phyloP scores from a whole-genome alignment of 2,113 vertebrate species.

The Thymallus thymallus region DNA sequence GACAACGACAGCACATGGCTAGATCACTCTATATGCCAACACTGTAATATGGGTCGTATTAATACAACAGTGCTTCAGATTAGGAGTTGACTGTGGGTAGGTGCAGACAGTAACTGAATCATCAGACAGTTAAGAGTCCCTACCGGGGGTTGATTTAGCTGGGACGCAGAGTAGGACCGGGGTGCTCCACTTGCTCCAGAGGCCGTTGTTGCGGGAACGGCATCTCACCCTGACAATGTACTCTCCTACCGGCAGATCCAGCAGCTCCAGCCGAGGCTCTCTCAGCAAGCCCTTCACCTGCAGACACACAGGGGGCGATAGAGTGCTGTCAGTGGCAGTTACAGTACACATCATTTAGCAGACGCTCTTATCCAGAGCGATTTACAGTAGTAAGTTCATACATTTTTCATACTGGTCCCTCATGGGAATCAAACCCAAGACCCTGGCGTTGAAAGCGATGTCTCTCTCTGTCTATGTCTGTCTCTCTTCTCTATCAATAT shows the following conservation, averaged over 20 bases:
- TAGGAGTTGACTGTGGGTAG: not conserved
- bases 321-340: too few relatives aligned
- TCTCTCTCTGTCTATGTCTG: too few relatives aligned
- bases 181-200: slow-evolving; percentile 76
- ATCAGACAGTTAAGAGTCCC: not conserved
- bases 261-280: slow-evolving; percentile 65
- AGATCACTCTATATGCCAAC: not conserved
- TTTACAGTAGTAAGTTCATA: too few relatives aligned
- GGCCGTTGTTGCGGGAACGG: slow-evolving; percentile 62
- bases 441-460: too few relatives aligned
- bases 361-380: too few relatives aligned
- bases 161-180: slow-evolving; percentile 55
- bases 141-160: slow-evolving; percentile 47
- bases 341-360: too few relatives aligned
- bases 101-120: not conserved
- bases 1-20: not conserved
- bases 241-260: slow-evolving; percentile 62
- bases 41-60: not conserved
- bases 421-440: too few relatives aligned
- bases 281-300: slow-evolving; percentile 69
- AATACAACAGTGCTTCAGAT: not conserved
- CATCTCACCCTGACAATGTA: slow-evolving; percentile 70
- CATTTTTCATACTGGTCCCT: too few relatives aligned
- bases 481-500: slow-evolving; percentile 19
- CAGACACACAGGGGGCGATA: slow-evolving; percentile 2